Evolutionary conservation across 2,888 invertebrate species (phyloP).

Genomic region (Macroteleia sp.): DNA sequence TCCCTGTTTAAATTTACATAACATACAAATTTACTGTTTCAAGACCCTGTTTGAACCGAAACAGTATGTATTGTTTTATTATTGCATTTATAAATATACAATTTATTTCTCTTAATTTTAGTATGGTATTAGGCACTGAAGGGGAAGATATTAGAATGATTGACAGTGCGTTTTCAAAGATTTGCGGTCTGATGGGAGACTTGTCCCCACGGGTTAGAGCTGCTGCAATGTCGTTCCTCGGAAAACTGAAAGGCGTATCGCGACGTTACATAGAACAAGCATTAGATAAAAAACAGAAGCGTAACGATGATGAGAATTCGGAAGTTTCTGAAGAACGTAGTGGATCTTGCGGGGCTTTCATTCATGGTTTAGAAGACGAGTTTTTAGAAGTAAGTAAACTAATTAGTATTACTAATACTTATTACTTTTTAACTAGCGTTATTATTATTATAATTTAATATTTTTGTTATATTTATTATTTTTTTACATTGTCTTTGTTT

Average conservation of each 20-base stretch:
- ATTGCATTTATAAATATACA: too few relatives aligned
- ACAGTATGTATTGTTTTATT: too few relatives aligned
- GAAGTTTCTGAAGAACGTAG: constrained; percentile 85
- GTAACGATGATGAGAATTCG: constrained; percentile 79
- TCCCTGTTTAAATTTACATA: too few relatives aligned
- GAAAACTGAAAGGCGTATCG: constrained; percentile 94
- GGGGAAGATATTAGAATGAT: constrained; percentile 94
- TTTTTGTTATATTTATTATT: too few relatives aligned
- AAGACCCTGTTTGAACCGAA: too few relatives aligned
- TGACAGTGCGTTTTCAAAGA: constrained; percentile 98
- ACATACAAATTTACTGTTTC: too few relatives aligned
- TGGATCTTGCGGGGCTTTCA: constrained; percentile 98
- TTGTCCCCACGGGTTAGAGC: constrained; percentile 94
- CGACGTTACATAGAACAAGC: constrained; percentile 97
- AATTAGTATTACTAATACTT: too few relatives aligned
- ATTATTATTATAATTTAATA: too few relatives aligned
- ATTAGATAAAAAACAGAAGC: constrained; percentile 93
- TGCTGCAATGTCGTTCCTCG: constrained; percentile 93
- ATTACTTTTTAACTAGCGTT: too few relatives aligned
- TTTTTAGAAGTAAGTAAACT: constrained; percentile 89
- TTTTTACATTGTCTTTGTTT: too few relatives aligned
- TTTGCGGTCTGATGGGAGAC: constrained; percentile 97
- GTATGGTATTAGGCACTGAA: constrained; percentile 88
- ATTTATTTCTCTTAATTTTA: too few relatives aligned
- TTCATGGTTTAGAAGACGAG: constrained; percentile 99